phyloP scores from a whole-genome alignment of 2,797 vertebrate species.

The Trachurus trachurus region DNA sequence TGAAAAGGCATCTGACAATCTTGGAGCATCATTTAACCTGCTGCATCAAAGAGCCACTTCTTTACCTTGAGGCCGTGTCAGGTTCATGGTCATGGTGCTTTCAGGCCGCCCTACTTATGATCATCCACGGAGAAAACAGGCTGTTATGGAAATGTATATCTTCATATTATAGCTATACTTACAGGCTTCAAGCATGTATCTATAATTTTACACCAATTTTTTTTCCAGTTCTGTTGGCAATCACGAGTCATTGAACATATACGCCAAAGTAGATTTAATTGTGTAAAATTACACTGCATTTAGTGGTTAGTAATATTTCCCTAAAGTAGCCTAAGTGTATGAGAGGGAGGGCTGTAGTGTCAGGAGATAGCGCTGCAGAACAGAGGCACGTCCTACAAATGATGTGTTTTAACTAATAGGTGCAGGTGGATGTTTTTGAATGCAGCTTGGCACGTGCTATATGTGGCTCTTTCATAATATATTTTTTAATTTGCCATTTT shows the following conservation, averaged over 20 bases:
- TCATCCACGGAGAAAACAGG: background rate
- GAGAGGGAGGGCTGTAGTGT: background rate
- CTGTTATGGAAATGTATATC: background rate
- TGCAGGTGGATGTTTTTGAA: background rate
- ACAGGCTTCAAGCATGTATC: background rate
- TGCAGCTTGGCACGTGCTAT: constrained; percentile 5
- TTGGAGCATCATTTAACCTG: constrained; percentile 16
- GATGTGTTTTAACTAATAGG: background rate
- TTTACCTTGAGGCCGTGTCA: background rate
- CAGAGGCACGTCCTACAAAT: background rate
- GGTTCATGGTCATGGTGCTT: constrained; percentile 47
- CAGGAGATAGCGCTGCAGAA: background rate
- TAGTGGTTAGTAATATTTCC: background rate
- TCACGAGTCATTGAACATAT: background rate
- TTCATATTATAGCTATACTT: background rate
- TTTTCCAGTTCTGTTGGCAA: background rate
- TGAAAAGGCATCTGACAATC: constrained; percentile 39
- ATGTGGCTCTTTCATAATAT: too few relatives aligned
- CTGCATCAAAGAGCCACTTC: constrained; percentile 20
- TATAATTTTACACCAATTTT: background rate
- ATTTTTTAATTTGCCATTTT: background rate
- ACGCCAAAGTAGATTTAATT: background rate
- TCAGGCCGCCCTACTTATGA: constrained; percentile 12
- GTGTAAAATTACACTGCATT: background rate
- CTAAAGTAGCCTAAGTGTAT: background rate